Evolutionary conservation across 2,888 invertebrate genomes (phyloP).

Genomic region (Electrophaes corylata): DNA sequence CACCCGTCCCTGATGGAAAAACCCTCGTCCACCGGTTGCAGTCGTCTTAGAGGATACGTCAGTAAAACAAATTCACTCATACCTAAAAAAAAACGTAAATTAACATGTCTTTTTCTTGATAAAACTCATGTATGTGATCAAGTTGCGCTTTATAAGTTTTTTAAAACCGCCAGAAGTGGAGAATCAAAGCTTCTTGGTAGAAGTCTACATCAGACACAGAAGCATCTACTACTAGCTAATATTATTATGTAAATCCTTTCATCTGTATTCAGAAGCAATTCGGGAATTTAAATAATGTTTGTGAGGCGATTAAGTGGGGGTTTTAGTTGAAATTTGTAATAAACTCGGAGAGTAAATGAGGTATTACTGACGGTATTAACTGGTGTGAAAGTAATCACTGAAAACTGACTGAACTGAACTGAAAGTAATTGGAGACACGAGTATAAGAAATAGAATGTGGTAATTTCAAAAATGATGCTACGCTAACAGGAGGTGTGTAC

Average conservation of each 20-base stretch:
- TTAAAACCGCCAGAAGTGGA: neutral
- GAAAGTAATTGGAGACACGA: too few species aligned
- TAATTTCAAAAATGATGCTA: too few species aligned
- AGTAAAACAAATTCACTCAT: too few species aligned
- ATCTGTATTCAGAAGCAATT: slow-evolving; percentile 33
- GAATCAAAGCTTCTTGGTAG: neutral
- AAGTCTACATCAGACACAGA: slow-evolving; percentile 3
- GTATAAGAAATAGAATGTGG: neutral
- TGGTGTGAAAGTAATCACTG: slow-evolving; percentile 1
- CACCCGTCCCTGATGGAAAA: too few species aligned
- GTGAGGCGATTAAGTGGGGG: slow-evolving; percentile 11
- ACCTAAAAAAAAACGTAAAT: too few species aligned
- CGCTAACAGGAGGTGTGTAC: too few species aligned
- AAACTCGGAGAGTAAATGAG: slow-evolving; percentile 14
- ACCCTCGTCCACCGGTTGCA: too few species aligned
- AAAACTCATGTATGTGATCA: too few species aligned
- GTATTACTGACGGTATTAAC: neutral
- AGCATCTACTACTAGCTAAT: slow-evolving; percentile 20
- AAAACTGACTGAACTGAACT: too few species aligned
- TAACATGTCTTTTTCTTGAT: too few species aligned
- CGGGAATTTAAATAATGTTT: slow-evolving; percentile 31
- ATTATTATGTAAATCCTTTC: slow-evolving; percentile 29
- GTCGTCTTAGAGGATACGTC: too few species aligned
- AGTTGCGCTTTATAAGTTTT: neutral
- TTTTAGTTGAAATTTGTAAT: slow-evolving; percentile 19